Conservation (phyloP, 2,113 vertebrate species). For the Hepsetus odoe region DNA sequence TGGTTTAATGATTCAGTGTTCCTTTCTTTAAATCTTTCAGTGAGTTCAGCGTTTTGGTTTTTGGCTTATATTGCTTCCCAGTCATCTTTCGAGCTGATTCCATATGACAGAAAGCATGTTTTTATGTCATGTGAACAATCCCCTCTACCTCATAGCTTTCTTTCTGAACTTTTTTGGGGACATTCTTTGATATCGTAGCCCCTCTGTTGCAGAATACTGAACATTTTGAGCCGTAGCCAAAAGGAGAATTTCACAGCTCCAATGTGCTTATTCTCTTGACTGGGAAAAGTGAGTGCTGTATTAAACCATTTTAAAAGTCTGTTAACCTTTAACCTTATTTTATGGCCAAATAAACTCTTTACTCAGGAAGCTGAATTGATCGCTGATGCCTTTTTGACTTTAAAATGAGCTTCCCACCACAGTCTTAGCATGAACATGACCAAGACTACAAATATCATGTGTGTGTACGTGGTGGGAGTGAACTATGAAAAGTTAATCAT, state of each 20-base stretch:
- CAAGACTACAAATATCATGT: not conserved
- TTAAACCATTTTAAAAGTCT: slow-evolving; percentile 25
- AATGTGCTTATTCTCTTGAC: slow-evolving; percentile 12
- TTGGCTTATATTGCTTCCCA: not conserved
- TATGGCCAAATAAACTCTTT: slow-evolving; percentile 9
- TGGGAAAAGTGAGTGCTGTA: slow-evolving; percentile 14
- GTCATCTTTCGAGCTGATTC: not conserved
- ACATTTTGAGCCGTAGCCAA: slow-evolving; percentile 1
- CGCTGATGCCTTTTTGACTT: not conserved
- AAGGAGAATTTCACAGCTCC: not conserved
- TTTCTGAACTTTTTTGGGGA: slow-evolving; percentile 6
- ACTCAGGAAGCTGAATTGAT: slow-evolving; percentile 23
- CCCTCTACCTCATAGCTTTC: not conserved
- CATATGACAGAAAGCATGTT: not conserved
- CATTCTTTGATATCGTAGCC: not conserved
- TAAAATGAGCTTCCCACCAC: not conserved
- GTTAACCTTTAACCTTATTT: slow-evolving; percentile 19
- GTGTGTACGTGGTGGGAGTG: not conserved
- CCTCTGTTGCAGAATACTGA: not conserved
- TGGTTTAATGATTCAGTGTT: slow-evolving; percentile 1
- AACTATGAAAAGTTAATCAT: slow-evolving; percentile 24
- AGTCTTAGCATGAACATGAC: not conserved
- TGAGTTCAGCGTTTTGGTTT: not conserved
- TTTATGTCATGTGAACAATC: no score
- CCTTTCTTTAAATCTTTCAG: not conserved